Conservation (phyloP, 2,888 invertebrate species). For the Rhabditophanes sp. region DNA sequence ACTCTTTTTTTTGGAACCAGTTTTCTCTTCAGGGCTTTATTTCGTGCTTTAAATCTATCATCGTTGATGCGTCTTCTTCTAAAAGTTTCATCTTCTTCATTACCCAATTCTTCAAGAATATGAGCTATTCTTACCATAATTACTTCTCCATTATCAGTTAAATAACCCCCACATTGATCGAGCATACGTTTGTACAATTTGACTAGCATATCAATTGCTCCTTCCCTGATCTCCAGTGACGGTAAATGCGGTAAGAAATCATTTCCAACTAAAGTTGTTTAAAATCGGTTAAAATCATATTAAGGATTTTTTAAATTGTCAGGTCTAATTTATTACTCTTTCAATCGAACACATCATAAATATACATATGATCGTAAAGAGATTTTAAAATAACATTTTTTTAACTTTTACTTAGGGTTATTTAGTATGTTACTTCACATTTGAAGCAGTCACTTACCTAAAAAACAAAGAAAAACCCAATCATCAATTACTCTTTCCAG, state of each 20-base stretch:
- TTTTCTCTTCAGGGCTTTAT: too few relatives aligned
- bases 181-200: slow-evolving; percentile 62
- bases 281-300: too few relatives aligned
- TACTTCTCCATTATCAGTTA: slow-evolving; percentile 83
- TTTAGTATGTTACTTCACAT: too few relatives aligned
- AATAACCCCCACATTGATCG: slow-evolving; percentile 49
- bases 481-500: slow-evolving; percentile 88
- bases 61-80: slow-evolving; percentile 63
- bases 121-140: slow-evolving; percentile 78
- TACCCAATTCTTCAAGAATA: slow-evolving; percentile 76
- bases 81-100: slow-evolving; percentile 89
- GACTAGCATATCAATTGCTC: slow-evolving; percentile 73
- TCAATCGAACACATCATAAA: too few relatives aligned
- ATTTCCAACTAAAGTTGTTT: too few relatives aligned
- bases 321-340: too few relatives aligned
- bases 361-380: too few relatives aligned
- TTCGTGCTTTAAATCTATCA: slow-evolving; percentile 47
- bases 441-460: too few relatives aligned
- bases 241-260: slow-evolving; percentile 96
- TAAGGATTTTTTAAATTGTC: too few relatives aligned
- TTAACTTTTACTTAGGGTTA: too few relatives aligned
- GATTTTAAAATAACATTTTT: too few relatives aligned
- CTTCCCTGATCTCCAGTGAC: slow-evolving; percentile 69
- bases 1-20: too few relatives aligned
- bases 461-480: slow-evolving; percentile 60